Conservation (phyloP, 2,113 vertebrate species). For the Salvator merianae region DNA sequence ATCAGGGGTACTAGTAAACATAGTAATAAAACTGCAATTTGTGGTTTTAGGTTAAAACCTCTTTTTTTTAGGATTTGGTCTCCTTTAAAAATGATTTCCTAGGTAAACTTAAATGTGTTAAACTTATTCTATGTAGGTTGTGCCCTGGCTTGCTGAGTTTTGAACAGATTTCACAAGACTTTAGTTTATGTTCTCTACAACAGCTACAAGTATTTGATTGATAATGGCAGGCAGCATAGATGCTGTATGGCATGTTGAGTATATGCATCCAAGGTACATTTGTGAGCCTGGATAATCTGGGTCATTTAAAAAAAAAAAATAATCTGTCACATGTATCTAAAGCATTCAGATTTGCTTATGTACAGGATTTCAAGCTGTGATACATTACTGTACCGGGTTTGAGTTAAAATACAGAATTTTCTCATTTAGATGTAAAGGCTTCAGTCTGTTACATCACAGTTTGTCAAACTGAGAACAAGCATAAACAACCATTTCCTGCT, state of each 20-base stretch:
- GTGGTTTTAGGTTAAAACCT: no score
- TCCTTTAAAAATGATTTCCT: not conserved
- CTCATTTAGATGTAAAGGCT: not conserved
- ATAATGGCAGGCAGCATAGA: not conserved
- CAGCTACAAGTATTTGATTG: not conserved
- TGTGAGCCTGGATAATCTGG: not conserved
- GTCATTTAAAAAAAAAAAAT: not conserved
- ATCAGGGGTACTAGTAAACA: not conserved
- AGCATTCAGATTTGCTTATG: not conserved
- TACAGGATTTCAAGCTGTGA: not conserved
- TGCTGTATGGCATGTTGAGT: not conserved
- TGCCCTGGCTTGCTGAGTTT: not conserved
- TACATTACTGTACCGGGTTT: not conserved
- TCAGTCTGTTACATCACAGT: not conserved
- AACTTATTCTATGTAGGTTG: not conserved
- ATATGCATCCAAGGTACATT: not conserved
- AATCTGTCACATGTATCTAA: not conserved
- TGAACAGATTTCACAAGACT: not conserved
- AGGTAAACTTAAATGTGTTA: not conserved
- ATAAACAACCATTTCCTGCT: not conserved
- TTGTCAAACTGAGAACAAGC: not conserved
- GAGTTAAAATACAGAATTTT: not conserved
- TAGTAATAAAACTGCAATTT: not conserved
- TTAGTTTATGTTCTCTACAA: not conserved
- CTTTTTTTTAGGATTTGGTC: no score